A percentile compares a stretch with the other conserved stretches of the same genome.
Conservation (phyloP, 2,113 vertebrate species). For the Ia io region DNA sequence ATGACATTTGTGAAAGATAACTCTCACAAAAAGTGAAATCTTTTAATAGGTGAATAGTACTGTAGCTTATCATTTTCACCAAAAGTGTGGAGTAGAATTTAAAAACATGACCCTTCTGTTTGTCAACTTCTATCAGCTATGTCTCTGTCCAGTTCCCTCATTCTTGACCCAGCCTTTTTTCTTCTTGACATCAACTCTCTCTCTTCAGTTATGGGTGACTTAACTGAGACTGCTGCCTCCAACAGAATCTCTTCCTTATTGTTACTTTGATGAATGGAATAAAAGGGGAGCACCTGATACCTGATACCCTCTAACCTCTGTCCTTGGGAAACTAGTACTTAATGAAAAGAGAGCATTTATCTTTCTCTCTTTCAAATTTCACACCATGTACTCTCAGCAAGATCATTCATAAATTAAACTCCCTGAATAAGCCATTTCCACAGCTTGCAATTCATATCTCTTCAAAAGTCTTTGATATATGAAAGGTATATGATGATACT, state of each 20-base stretch:
- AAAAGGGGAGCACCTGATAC: background rate
- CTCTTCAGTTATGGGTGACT: background rate
- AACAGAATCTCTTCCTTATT: background rate
- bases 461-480: background rate
- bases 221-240: background rate
- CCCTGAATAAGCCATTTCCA: background rate
- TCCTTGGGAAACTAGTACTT: background rate
- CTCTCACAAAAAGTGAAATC: background rate
- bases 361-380: constrained; percentile 25
- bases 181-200: background rate
- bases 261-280: background rate
- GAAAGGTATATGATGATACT: background rate
- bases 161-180: background rate
- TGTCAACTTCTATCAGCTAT: background rate
- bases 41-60: background rate
- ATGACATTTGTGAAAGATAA: background rate
- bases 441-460: background rate
- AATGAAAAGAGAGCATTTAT: background rate
- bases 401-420: constrained; percentile 15
- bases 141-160: background rate
- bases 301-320: background rate
- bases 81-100: background rate
- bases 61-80: background rate
- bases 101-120: background rate
- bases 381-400: background rate